Evolutionary conservation across 2,113 vertebrate genomes (phyloP), one percentile per base, ranked within the genome.

Genomic region (Heteronetta atricapilla): DNA sequence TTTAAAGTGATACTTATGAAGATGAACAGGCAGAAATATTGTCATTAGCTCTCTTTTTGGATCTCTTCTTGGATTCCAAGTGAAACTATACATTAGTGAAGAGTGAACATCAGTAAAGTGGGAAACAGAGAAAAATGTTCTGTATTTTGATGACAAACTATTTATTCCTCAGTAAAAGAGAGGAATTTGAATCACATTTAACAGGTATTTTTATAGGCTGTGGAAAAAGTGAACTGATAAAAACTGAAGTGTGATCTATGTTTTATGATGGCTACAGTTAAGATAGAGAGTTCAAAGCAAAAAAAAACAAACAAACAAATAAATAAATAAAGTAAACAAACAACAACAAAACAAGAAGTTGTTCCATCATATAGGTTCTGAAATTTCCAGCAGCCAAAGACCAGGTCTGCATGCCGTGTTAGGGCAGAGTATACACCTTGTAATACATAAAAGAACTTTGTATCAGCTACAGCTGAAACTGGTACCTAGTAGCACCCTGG

Each of bases 401-500:
- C 8, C 2, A 13, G 8, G 8, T 50, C 13, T 69, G 20, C 28
- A 36, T 36, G 8, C 34, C 17, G 1, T 5, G 1, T 62, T 78
- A 91, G 31, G 36, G 38, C 38, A 38, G 18, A 42, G 3, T 33
- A 77, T 17, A 48, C 6, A 22, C 8, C 4, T 16, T 4, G 0
- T 10, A 29, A 17, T 29, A 44, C 8, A 42, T 38, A n/a, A 50
- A 34, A 44, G 4, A 44, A 33, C 8, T 36, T 55, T 26, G 73
- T 73, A 82, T 17, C 28, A 66, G 1, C 20, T 38, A 53, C 28
- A 19, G 3, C 4, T 46, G 12, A 60, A 70, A 42, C 28, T 36
- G 55, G 13, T 21, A 70, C 5, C 7, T 0, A 0, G 4, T 40
- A 50, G 18, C 44, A 23, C 5, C 7, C 25, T 38, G 15, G 7